Evolutionary conservation across 2,797 vertebrate genomes (phyloP), one percentile per base, ranked within the genome.

Genomic region (Steatocranus sp.): DNA sequence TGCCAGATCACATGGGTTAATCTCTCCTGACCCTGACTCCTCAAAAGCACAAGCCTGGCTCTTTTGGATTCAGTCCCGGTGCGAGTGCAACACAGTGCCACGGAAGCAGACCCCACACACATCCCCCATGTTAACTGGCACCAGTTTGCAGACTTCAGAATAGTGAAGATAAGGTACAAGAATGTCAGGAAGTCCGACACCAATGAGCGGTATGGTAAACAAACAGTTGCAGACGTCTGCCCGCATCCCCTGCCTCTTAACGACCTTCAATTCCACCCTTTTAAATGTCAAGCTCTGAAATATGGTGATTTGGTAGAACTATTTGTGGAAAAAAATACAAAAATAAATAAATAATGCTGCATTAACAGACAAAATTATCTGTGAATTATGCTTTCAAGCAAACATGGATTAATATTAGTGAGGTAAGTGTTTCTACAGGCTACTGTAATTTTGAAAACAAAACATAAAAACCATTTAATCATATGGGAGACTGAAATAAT

Each of bases 161-260:
- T 63, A 79, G 86, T 76, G 89, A 75, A 95, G 94, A 96, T 95
- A 95, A 95, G 94, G 89, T 88, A 92, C 84, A 95, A 96, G 95
- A 96, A 96, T 96, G 95, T 95, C 93, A 96, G 95, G 96, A 96
- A 96, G 96, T 94, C 92, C 92, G 95, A 96, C 93, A 95, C 93
- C 94, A 93, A 93, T 77, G 91, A 91, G 92, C 78, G 46, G 87
- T 85, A 87, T 93, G 94, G 94, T 95, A 96, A 96, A 96, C 95
- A 96, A 95, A 96, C 94, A 96, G 93, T 90, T 93, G 94, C 95
- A 94, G 93, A 94, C 92, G 92, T 94, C 94, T 93, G 94, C 92
- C 93, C 87, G 81, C 92, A 95, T 95, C 92, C 93, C 92, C 78
- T 89, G 87, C 92, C 84, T 92, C 91, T 92, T 96, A 93, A 94